Base-by-base conservation (phyloP, 2,888 invertebrate genomes). In the Ischnus inquisitorius region DNA sequence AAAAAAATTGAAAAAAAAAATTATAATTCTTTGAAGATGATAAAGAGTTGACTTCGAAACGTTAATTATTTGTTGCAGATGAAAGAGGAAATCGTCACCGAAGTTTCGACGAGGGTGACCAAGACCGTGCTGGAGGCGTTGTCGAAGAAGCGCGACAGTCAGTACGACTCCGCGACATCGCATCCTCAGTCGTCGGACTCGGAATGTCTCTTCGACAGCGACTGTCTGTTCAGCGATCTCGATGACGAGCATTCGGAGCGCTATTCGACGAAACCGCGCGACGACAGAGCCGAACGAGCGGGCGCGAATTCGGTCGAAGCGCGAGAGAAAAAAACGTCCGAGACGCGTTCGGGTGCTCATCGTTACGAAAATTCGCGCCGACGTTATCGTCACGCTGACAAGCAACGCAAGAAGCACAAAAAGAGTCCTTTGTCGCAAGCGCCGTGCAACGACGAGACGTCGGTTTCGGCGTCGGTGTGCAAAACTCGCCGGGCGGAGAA, bases 371-470 rank as follows among this genome's bases (percentile, higher is more conserved):
- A 43, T 19, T 57, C 77, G 1, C 78, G 74, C 8, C 68, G 65
- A 60, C 77, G 77, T 22, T 16, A 54, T 48, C 81, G 81, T 12
- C 71, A 65, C 43, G 19, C 28, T 3, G 74, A 77, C 1, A 78
- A 84, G 43, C 69, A 81, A 16, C 69, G 65, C 5, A 75, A 75
- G 48, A 75, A 82, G 25, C 60, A 28, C 34, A 67, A 43, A 1
- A 76, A 64, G 4, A 60, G 28, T 41, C 57, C 46, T 80, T 76
- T 93, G 91, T 85, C 86, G 91, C 28, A 93, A 93, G 64, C 90
- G 89, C 34, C 93, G 69, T 68, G 51, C 46, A 28, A 51, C 51
- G 19, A 54, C 12, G 72, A 60, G 22, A 65, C 43, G 1, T 6
- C 39, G 60, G 28, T 19, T 22, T 65, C 57, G 6, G 28, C 79